Conservation (phyloP, 2,888 invertebrate species). For the Agapetus fuscipes region DNA sequence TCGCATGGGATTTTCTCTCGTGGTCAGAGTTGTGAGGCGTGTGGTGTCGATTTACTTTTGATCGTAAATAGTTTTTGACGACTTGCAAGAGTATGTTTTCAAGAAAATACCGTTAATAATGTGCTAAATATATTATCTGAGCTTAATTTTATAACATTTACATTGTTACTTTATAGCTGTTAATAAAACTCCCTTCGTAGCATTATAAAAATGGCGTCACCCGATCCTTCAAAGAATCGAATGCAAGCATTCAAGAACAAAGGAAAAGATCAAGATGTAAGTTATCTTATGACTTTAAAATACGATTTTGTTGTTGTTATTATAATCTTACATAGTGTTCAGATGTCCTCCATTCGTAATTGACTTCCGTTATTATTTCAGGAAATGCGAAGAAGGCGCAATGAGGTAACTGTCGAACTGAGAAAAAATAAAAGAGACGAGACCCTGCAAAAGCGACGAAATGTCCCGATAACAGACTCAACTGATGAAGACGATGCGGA, state of each 20-base stretch:
- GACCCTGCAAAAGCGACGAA: slow-evolving; percentile 89
- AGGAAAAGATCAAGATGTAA: slow-evolving; percentile 98
- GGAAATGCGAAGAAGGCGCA: slow-evolving; percentile 95
- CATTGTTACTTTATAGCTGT: background rate
- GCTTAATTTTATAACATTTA: background rate
- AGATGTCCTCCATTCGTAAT: slow-evolving; percentile 4
- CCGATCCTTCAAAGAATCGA: slow-evolving; percentile 71
- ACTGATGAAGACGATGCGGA: slow-evolving; percentile 70
- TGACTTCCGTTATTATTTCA: slow-evolving; percentile 32
- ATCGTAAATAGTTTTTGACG: slow-evolving; percentile 5
- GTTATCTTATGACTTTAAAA: too few species aligned
- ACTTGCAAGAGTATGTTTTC: slow-evolving; percentile 6
- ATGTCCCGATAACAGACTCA: slow-evolving; percentile 84
- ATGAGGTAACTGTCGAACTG: slow-evolving; percentile 93
- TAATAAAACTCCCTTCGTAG: slow-evolving; percentile 5
- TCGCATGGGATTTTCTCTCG: slow-evolving; percentile 13
- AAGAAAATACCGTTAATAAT: slow-evolving; percentile 8
- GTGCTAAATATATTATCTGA: slow-evolving; percentile 10
- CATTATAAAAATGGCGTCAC: slow-evolving; percentile 61
- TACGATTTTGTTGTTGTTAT: slow-evolving; percentile 12
- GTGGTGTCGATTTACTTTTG: slow-evolving; percentile 7
- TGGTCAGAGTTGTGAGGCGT: slow-evolving; percentile 14
- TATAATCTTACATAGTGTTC: slow-evolving; percentile 8
- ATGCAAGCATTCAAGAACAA: slow-evolving; percentile 96
- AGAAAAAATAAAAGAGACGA: slow-evolving; percentile 98